Evolutionary conservation across 1,140 invertebrate genomes (phyloP), one percentile per base, ranked within the genome.

Genomic region (Leptinotarsa lineolata): DNA sequence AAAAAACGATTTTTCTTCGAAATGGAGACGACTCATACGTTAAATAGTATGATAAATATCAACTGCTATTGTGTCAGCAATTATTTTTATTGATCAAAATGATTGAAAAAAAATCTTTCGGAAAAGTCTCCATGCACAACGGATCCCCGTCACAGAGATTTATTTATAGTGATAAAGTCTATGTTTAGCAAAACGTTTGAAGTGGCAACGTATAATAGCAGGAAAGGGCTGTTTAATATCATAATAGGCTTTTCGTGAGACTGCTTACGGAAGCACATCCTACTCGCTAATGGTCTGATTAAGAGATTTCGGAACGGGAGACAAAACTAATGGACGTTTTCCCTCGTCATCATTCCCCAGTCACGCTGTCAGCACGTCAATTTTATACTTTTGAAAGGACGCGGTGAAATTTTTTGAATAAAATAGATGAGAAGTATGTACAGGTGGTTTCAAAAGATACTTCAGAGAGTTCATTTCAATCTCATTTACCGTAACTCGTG

Each of bases 211-310:
- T 72, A 73, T 75, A 72, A 74, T 77, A 74, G 73, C 73, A 63
- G 64, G 58, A 75, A 77, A 80, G 79, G 79, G 75, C 74, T 78
- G 77, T 78, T 73, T 78, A 81, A 81, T 82, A 81, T 80, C 78
- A 80, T 82, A 82, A 82, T 82, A 78, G 79, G 79, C 78, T 82
- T 82, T 82, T 61, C 74, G 61, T 65, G 74, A 73, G 72, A 75
- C 72, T 79, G 79, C 79, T 80, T 80, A 77, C 74, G 72, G 71
- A 72, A 76, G 77, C 76, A 77, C 70, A 81, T 80, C 80, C 71
- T 68, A 13, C 76, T 72, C 79, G 74, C 81, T 82, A 82, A 82
- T 82, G 81, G 81, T 72, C 77, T 82, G 81, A 82, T 82, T 82
- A 82, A 80, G 80, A 80, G 81, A 82, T 81, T 81, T 72, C 69